These are phyloP conservation scores for Coendou prehensilis DNA, from an alignment of 2,797 vertebrate species.

Conservation along the genomic window DNA sequence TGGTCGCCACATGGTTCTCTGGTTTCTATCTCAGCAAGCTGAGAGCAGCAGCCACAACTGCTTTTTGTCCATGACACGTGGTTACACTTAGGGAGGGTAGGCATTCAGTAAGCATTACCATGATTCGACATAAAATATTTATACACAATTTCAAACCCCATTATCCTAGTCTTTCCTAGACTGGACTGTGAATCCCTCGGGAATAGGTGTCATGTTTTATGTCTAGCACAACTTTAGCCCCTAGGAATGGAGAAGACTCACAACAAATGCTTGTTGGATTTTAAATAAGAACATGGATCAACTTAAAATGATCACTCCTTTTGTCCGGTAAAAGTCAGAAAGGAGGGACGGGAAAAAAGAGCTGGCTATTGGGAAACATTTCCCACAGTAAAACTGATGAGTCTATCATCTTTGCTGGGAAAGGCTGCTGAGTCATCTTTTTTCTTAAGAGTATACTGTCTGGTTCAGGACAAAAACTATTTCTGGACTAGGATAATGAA, in stretches of 20 bases:
- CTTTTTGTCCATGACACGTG: slow-evolving; percentile 42
- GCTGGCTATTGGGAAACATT: slow-evolving; percentile 80
- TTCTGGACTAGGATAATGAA: slow-evolving; percentile 78
- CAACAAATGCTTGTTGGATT: slow-evolving; percentile 26
- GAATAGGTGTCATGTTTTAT: not conserved
- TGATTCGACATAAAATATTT: slow-evolving; percentile 56
- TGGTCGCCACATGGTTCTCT: not conserved
- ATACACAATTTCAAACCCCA: slow-evolving; percentile 44
- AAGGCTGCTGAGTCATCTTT: slow-evolving; percentile 84
- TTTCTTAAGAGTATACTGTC: slow-evolving; percentile 72
- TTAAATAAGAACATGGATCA: slow-evolving; percentile 45
- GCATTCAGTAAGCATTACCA: slow-evolving; percentile 58
- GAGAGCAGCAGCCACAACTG: not conserved
- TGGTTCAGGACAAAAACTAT: slow-evolving; percentile 81
- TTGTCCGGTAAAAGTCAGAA: slow-evolving; percentile 68
- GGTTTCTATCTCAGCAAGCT: slow-evolving; percentile 58
- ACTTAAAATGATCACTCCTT: slow-evolving; percentile 68
- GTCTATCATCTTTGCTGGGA: slow-evolving; percentile 81
- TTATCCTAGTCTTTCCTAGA: slow-evolving; percentile 45
- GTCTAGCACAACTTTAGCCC: not conserved
- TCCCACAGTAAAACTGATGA: slow-evolving; percentile 84
- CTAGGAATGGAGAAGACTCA: not conserved
- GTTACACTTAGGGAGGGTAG: slow-evolving; percentile 29
- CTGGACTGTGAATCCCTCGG: slow-evolving; percentile 22
- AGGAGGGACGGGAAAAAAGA: not conserved